These are phyloP conservation scores for Nilaparvata lugens DNA, from an alignment of 1,140 invertebrate species.

Conservation along the genomic window DNA sequence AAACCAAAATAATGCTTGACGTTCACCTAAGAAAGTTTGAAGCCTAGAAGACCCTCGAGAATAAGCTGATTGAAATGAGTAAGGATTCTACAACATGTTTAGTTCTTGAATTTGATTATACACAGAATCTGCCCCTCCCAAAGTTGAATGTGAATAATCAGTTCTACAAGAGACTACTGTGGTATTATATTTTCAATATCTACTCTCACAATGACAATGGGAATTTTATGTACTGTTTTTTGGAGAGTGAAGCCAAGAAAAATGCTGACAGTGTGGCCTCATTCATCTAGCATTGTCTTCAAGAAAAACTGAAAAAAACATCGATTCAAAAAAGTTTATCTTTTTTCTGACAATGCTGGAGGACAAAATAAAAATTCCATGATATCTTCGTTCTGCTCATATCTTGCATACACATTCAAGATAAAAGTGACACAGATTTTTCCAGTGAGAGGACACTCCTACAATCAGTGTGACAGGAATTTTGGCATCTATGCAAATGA, in stretches of 20 bases:
- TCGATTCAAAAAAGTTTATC: not conserved
- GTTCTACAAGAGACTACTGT: conserved; percentile 17
- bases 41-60: no score
- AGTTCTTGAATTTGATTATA: no score
- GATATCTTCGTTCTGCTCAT: conserved; percentile 1
- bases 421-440: conserved; percentile 4
- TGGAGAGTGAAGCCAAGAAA: conserved; percentile 11
- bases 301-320: not conserved
- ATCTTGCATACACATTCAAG: not conserved
- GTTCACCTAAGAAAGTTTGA: no score
- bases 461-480: conserved; percentile 1
- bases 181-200: conserved; percentile 18
- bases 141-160: conserved; percentile 14
- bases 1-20: no score
- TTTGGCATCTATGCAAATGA: no score
- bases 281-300: not conserved
- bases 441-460: conserved; percentile 10
- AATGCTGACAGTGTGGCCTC: conserved; percentile 3
- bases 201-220: conserved; percentile 10
- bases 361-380: conserved; percentile 1
- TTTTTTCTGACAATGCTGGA: conserved; percentile 7
- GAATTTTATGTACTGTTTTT: conserved; percentile 8
- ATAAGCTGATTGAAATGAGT: no score
- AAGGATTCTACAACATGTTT: no score
- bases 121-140: conserved; percentile 18